A percentile compares a stretch with the other conserved stretches of the same genome.
These are phyloP conservation scores for Bujurquina vittata DNA, from an alignment of 2,113 vertebrate species.

Conservation along the genomic window DNA sequence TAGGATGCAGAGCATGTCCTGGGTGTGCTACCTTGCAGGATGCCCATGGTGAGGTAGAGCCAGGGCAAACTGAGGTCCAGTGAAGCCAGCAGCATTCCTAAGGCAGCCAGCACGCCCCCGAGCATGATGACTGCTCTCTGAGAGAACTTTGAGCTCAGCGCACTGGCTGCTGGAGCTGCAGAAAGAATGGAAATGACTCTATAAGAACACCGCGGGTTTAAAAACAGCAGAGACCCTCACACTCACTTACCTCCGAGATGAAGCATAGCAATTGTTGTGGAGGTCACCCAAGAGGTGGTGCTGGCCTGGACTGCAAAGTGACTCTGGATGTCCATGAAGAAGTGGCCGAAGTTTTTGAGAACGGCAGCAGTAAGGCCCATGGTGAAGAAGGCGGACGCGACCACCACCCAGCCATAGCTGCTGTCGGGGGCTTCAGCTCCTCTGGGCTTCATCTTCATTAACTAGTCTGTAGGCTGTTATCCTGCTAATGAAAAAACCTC, in stretches of 20 bases:
- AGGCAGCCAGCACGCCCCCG: slow-evolving; percentile 61
- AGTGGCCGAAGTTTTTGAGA: slow-evolving; percentile 81
- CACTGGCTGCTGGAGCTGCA: slow-evolving; percentile 71
- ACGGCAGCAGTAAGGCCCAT: slow-evolving; percentile 81
- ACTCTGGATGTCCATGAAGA: slow-evolving; percentile 83
- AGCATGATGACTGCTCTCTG: slow-evolving; percentile 68
- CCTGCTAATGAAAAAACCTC: background rate
- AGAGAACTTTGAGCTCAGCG: slow-evolving; percentile 61
- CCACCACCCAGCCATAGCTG: slow-evolving; percentile 84
- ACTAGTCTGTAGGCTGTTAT: background rate
- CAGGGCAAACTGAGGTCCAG: slow-evolving; percentile 70
- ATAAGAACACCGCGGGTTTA: background rate
- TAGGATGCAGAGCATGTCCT: background rate
- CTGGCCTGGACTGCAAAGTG: slow-evolving; percentile 79
- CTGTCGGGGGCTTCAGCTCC: slow-evolving; percentile 62
- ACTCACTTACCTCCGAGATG: slow-evolving; percentile 77
- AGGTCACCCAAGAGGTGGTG: slow-evolving; percentile 83
- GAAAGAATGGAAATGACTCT: background rate
- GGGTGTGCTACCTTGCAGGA: slow-evolving; percentile 68
- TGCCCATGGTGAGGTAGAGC: slow-evolving; percentile 73
- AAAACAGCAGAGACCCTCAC: background rate
- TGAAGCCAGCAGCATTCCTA: slow-evolving; percentile 68
- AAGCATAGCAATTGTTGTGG: slow-evolving; percentile 78
- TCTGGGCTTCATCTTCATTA: slow-evolving; percentile 21
- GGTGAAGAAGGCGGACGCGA: slow-evolving; percentile 76